Evolutionary conservation across 2,888 invertebrate species (phyloP), one percentile per base, ranked within the genome.

Genomic region (Sipha maydis): DNA sequence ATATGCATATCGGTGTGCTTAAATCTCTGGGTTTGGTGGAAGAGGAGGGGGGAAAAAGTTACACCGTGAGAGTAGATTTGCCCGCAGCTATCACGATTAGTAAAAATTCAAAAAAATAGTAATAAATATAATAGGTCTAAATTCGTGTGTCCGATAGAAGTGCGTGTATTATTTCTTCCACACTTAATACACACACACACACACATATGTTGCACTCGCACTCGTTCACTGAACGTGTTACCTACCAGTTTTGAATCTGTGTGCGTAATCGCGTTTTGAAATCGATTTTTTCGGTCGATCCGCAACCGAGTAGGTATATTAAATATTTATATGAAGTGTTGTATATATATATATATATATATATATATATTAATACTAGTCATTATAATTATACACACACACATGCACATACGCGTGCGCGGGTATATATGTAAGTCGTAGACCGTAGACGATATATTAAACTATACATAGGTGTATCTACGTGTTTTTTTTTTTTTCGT

Each of bases 51-150:
- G n/a, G 28, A 41, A 56, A 21, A 71, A 79, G 73, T 73, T 61
- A 61, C 19, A 19, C n/a, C n/a, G n/a, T 69, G 34, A 79, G 79
- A 69, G 25, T 56, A 71, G 79, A 80, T 21, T 61, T 5, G 80
- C 86, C 86, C 80, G 71, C 8, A 67, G 86, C 86, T 17, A 75
- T 88, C 86, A 88, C 86, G 86, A 88, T 88, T 67, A 61, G 73
- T 61, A 80, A 38, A 77, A 69, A 28, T 28, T 41, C 9, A 78
- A 31, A 85, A 84, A 79, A 86, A 79, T 77, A 31, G 67, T 71
- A 85, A 69, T 28, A 69, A 19, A 21, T 21, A 71, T 86, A 85
- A 85, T 73, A 86, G 71, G 79, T 86, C 71, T 71, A 73, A 69
- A 48, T 79, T 34, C 34, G 54, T n/a, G 76, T 85, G 76, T 85